phyloP scores from a whole-genome alignment of 2,888 invertebrate species.

The Lasioglossum pauxillum region DNA sequence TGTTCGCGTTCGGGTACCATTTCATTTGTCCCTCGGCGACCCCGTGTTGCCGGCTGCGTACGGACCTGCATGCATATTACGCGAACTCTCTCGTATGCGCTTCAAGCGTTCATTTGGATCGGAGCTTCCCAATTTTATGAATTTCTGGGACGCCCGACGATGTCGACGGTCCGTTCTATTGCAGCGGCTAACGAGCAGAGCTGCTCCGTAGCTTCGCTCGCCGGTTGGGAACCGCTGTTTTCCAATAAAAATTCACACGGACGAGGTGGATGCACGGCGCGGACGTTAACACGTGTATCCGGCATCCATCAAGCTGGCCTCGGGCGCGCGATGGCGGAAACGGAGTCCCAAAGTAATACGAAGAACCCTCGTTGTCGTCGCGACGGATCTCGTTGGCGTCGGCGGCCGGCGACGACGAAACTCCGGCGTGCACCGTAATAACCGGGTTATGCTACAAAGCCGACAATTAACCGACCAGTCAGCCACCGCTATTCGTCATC shows the following conservation, averaged over 20 bases:
- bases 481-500: slow-evolving; percentile 41
- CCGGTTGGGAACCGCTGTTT: neutral
- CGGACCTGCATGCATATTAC: neutral
- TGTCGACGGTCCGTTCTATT: neutral
- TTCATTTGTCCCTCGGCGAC: neutral
- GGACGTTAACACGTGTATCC: neutral
- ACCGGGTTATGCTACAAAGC: slow-evolving; percentile 44
- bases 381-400: neutral
- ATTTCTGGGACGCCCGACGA: slow-evolving; percentile 6
- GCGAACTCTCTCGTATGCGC: neutral
- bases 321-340: neutral
- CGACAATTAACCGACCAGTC: slow-evolving; percentile 52
- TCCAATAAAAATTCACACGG: slow-evolving; percentile 1
- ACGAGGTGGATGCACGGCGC: no score
- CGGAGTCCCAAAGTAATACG: slow-evolving; percentile 10
- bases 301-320: neutral
- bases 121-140: slow-evolving; percentile 12
- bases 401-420: slow-evolving; percentile 5
- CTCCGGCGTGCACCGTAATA: slow-evolving; percentile 35
- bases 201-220: neutral
- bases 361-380: slow-evolving; percentile 6
- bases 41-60: neutral
- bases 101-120: slow-evolving; percentile 14
- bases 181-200: neutral
- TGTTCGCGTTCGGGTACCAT: neutral